These are phyloP conservation scores for Lagopus muta DNA, from an alignment of 2,113 vertebrate species.

Conservation along the genomic window DNA sequence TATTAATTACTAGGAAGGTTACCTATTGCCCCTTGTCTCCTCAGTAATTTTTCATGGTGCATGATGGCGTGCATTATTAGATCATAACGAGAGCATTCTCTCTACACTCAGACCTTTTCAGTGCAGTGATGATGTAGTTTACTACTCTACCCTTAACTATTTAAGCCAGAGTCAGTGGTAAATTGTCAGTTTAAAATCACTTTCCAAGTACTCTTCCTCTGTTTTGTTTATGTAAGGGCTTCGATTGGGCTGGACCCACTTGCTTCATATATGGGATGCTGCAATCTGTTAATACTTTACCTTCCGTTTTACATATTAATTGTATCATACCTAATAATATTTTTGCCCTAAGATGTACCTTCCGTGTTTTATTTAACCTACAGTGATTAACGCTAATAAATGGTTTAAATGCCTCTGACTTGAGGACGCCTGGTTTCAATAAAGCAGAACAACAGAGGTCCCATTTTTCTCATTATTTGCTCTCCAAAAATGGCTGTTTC, in stretches of 20 bases:
- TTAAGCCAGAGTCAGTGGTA: constrained; percentile 44
- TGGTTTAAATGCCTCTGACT: constrained; percentile 61
- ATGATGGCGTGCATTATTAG: neutral
- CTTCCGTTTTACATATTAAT: constrained; percentile 47
- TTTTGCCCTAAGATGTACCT: constrained; percentile 42
- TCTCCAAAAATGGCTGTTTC: neutral
- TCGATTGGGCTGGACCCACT: constrained; percentile 83
- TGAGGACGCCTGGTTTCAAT: constrained; percentile 37
- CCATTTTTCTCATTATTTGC: neutral
- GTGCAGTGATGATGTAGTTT: neutral
- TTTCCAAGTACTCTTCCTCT: constrained; percentile 22
- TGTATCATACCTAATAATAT: constrained; percentile 63
- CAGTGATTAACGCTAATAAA: constrained; percentile 78
- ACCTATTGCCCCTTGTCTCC: neutral
- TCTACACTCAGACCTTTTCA: neutral
- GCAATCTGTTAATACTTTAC: constrained; percentile 59
- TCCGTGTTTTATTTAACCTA: constrained; percentile 72
- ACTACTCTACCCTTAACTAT: constrained; percentile 23
- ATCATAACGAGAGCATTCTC: neutral
- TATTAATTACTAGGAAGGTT: neutral
- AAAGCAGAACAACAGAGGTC: neutral
- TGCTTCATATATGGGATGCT: constrained; percentile 58
- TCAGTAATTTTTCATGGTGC: neutral
- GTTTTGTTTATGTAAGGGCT: constrained; percentile 69
- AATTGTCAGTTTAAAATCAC: constrained; percentile 10